These are phyloP conservation scores for Colistium nudipinnis DNA, from an alignment of 2,113 vertebrate genomes.

Conservation along the genomic window DNA sequence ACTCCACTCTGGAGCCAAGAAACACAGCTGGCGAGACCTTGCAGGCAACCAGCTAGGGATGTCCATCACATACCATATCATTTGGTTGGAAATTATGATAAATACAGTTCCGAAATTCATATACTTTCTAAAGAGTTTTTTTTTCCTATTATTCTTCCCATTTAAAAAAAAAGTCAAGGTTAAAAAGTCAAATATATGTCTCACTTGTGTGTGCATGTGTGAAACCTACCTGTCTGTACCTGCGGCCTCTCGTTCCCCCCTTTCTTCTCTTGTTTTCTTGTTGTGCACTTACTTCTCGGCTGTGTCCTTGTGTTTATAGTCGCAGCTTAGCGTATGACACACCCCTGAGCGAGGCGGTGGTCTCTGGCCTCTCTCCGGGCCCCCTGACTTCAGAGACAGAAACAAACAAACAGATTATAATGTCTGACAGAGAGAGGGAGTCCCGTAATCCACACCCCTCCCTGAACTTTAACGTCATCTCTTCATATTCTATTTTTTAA, in stretches of 20 bases:
- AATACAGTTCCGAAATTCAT: too few species aligned
- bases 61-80: not conserved
- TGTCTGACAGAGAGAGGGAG: not conserved
- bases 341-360: constrained; percentile 37
- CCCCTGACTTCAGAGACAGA: not conserved
- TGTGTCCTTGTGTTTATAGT: constrained; percentile 55
- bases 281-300: constrained; percentile 11
- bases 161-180: not conserved
- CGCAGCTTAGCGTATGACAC: constrained; percentile 45
- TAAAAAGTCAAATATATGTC: not conserved
- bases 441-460: constrained; percentile 10
- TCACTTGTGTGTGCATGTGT: not conserved
- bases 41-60: constrained; percentile 10
- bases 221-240: constrained; percentile 54
- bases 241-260: not conserved
- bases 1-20: constrained; percentile 24
- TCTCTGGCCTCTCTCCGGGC: constrained; percentile 5
- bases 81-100: too few species aligned
- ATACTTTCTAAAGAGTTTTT: not conserved
- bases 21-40: constrained; percentile 47
- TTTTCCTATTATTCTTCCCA: not conserved
- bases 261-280: not conserved
- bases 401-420: constrained; percentile 21
- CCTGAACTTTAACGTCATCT: not conserved
- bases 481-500: constrained; percentile 2